phyloP scores from a whole-genome alignment of 2,888 invertebrate genomes.

The Agriopis leucophaearia region DNA sequence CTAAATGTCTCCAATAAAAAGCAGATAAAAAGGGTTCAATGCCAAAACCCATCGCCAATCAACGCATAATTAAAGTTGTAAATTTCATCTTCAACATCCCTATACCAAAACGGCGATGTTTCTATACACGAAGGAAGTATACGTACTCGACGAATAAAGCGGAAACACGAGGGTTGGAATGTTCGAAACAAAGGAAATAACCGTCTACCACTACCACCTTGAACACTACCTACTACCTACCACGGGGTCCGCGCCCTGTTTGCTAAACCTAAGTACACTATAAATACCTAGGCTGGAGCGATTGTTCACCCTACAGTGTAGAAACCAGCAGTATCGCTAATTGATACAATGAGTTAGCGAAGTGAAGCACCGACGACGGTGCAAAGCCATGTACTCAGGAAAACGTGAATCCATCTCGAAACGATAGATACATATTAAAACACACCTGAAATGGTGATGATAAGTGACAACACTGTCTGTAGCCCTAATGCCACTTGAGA shows the following conservation, averaged over 20 bases:
- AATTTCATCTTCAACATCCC: background rate
- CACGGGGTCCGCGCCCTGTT: constrained; percentile 12
- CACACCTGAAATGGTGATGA: too few relatives aligned
- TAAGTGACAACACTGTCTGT: too few relatives aligned
- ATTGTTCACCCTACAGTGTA: constrained; percentile 24
- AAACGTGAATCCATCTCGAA: too few relatives aligned
- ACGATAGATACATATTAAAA: too few relatives aligned
- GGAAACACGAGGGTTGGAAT: background rate
- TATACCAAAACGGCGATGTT: background rate
- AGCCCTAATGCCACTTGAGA: too few relatives aligned
- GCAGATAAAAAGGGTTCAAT: background rate
- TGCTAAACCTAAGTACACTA: constrained; percentile 14
- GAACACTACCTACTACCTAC: background rate
- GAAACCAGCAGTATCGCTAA: constrained; percentile 10
- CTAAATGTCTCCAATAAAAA: background rate
- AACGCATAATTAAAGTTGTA: background rate
- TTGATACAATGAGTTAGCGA: background rate
- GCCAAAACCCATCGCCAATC: background rate
- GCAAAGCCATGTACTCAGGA: too few relatives aligned
- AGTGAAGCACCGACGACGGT: background rate
- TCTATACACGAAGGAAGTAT: background rate
- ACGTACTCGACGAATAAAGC: constrained; percentile 1
- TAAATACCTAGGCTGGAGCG: constrained; percentile 21
- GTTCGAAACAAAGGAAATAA: constrained; percentile 40
- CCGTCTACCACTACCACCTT: constrained; percentile 29